These are phyloP conservation scores for Tursiops truncatus DNA, from an alignment of 2,113 vertebrate genomes.

Conservation along the genomic window DNA sequence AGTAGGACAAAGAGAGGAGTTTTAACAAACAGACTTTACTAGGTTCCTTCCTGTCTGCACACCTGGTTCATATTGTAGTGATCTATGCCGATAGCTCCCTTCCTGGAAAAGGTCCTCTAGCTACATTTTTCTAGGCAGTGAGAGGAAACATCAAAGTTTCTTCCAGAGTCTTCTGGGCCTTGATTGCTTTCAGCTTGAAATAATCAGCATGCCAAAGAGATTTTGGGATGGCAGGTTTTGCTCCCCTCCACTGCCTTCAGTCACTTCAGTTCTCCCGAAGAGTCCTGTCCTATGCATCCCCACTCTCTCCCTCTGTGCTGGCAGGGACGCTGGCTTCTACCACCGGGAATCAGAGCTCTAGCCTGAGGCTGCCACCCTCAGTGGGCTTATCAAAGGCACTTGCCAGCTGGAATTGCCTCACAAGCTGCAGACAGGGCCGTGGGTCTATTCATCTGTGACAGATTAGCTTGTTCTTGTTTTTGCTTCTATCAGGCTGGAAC, in stretches of 20 bases:
- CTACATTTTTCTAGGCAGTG: neutral
- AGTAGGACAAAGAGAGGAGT: neutral
- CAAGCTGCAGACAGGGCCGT: neutral
- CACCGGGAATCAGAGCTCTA: neutral
- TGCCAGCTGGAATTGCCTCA: no score
- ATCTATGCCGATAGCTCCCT: neutral
- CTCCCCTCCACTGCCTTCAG: neutral
- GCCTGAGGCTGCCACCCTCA: neutral
- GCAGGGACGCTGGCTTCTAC: neutral
- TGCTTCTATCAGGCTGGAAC: neutral
- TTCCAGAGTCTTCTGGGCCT: neutral
- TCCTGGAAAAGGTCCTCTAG: neutral
- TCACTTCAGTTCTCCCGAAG: neutral
- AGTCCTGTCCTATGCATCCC: fast-evolving
- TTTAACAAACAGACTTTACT: neutral
- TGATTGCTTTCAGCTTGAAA: neutral
- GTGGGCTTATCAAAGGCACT: neutral
- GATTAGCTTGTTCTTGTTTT: neutral
- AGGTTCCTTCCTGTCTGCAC: neutral
- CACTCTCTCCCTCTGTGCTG: neutral
- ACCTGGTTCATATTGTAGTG: neutral
- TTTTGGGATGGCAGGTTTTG: neutral
- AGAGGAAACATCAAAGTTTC: neutral
- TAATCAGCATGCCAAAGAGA: neutral
- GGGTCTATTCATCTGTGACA: neutral